These are phyloP conservation scores for Hydropsyche betteni DNA, from an alignment of 2,888 invertebrate species.

Conservation along the genomic window DNA sequence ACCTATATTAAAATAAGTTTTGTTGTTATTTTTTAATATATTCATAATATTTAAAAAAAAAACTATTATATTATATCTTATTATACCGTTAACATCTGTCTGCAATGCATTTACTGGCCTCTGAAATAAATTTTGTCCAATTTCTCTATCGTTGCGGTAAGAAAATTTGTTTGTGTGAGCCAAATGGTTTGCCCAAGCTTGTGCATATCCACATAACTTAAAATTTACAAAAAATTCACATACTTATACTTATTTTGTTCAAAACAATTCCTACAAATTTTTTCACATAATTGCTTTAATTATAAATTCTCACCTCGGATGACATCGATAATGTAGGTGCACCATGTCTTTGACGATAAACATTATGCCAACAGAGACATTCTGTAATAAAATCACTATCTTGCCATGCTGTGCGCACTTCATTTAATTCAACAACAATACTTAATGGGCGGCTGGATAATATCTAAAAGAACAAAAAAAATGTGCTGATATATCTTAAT, in stretches of 20 bases:
- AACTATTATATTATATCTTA: neutral
- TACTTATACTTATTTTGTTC: neutral
- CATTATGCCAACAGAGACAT: slow-evolving; percentile 84
- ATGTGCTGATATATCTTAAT: neutral
- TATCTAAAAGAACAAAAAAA: slow-evolving; percentile 65
- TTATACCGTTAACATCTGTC: slow-evolving; percentile 73
- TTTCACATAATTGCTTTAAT: neutral
- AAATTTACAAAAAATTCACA: slow-evolving; percentile 53
- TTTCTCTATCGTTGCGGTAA: slow-evolving; percentile 78
- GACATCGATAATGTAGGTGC: slow-evolving; percentile 79
- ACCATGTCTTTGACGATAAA: slow-evolving; percentile 79
- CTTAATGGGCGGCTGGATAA: slow-evolving; percentile 72
- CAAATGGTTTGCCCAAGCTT: slow-evolving; percentile 88
- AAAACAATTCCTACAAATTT: neutral
- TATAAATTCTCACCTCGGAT: slow-evolving; percentile 69
- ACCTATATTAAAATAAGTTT: slow-evolving; percentile 62
- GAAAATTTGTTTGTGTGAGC: slow-evolving; percentile 83
- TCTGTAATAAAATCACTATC: slow-evolving; percentile 85
- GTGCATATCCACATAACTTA: slow-evolving; percentile 81
- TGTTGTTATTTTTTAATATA: neutral
- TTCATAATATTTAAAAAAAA: neutral
- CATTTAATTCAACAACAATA: slow-evolving; percentile 76
- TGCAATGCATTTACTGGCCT: slow-evolving; percentile 74
- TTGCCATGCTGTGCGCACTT: slow-evolving; percentile 78
- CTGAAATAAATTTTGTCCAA: slow-evolving; percentile 84